Conservation (phyloP, 2,113 vertebrate species). For the Nothocercus julius region DNA sequence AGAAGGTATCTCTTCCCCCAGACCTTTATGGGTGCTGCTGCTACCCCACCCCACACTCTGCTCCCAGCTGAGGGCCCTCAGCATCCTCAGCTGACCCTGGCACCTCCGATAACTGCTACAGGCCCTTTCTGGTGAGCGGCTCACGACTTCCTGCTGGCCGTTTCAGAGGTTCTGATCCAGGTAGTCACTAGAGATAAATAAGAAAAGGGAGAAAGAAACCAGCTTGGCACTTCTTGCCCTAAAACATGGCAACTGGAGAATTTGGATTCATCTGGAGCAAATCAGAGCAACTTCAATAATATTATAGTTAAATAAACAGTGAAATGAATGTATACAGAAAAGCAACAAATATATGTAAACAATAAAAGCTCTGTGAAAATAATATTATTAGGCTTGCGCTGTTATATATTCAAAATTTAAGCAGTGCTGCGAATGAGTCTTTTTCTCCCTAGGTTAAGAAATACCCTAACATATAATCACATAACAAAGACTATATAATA, state of each 20-base stretch:
- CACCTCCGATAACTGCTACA: neutral
- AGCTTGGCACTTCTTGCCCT: conserved; percentile 25
- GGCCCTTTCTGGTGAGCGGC: neutral
- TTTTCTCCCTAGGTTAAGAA: neutral
- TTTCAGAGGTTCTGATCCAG: conserved; percentile 65
- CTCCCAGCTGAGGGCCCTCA: neutral
- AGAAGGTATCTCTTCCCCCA: fast-evolving
- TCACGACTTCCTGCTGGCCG: conserved; percentile 20
- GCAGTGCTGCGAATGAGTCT: neutral
- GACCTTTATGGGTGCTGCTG: neutral
- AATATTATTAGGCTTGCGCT: conserved; percentile 22
- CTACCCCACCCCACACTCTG: neutral
- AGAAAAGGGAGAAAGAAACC: conserved; percentile 39
- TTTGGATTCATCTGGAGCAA: neutral
- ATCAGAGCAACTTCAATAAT: conserved; percentile 48
- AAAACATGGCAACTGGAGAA: neutral
- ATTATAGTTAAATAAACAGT: conserved; percentile 24
- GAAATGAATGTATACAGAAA: neutral
- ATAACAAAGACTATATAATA: neutral
- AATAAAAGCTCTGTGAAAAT: conserved; percentile 17
- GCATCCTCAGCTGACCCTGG: neutral
- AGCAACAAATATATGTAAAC: conserved; percentile 56
- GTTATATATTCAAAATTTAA: neutral
- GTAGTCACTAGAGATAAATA: conserved; percentile 59
- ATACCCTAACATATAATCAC: neutral